Evolutionary conservation across 2,797 vertebrate genomes (phyloP), one percentile per base, ranked within the genome.

Genomic region (Sebastes oblongus): DNA sequence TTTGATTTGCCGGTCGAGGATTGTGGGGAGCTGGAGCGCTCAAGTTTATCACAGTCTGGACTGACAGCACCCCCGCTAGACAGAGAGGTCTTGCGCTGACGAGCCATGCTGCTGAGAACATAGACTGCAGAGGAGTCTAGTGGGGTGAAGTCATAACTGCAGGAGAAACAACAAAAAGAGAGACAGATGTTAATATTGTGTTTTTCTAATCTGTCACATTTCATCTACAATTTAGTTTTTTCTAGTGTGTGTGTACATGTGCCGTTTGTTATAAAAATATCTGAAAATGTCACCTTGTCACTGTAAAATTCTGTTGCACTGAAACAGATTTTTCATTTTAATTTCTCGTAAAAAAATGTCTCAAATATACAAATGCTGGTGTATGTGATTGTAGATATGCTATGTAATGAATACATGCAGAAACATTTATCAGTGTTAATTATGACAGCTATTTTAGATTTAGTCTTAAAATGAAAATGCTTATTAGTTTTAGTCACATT

Each of bases 91-190:
- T 98, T 96, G 32, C 98, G 97, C 90, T 99, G 98, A 58, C 98
- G 98, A 85, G 98, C 98, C 98, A 99, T 99, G 94, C 97, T 99
- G 91, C 98, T 99, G 52, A 99, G 92, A 83, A 99, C 97, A 34
- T 99, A 99, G 55, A 99, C 98, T 11, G 98, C 98, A 24, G 98
- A 99, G 66, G 98, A 99, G 89, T 99, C 98, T 91, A 99, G 93
- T 11, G 98, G 98, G 36, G 98, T 99, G 89, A 99, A 99, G 88
- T 99, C 98, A 4, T 98, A 99, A 93, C 98, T 99, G 87, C 29
- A 62, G 65, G 52, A 52, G 24, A 55, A 5, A 61, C 34, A 25
- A 72, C 46, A 12, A 72, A 65, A 76, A 58, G 4, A 42, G 13
- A 61, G 10, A 55, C 25, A 22, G 2, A 3, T 1, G 3, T 60